Percentiles rank a stretch among this genome's conserved stretches.
phyloP scores from a whole-genome alignment of 2,113 vertebrate species.

The Mirounga angustirostris region DNA sequence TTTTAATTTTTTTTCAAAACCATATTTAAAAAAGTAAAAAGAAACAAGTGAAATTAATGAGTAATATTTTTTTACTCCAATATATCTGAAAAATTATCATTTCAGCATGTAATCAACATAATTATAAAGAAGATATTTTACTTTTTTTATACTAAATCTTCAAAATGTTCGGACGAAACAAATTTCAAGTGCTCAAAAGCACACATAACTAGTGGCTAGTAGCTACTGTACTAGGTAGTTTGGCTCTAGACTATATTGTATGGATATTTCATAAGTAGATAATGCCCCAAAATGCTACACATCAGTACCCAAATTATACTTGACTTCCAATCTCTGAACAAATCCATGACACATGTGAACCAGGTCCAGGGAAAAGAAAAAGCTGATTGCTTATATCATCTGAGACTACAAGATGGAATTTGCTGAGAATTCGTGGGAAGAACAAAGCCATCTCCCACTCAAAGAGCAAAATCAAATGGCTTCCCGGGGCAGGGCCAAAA shows the following conservation, averaged over 20 bases:
- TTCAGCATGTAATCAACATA: neutral
- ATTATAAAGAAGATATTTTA: neutral
- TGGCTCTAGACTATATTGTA: neutral
- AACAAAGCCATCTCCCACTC: neutral
- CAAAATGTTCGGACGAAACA: neutral
- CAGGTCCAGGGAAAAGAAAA: neutral
- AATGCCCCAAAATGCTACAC: neutral
- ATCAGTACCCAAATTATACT: neutral
- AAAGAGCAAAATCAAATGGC: neutral
- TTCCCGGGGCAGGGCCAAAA: neutral
- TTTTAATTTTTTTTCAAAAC: neutral
- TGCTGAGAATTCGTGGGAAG: neutral
- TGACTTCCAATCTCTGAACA: neutral
- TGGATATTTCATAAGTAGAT: neutral
- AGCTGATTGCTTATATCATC: neutral
- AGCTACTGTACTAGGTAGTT: neutral
- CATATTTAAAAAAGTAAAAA: neutral
- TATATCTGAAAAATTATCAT: neutral
- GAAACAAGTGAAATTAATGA: neutral
- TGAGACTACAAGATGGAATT: neutral
- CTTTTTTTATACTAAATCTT: conserved; percentile 24
- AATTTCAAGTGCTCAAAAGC: neutral
- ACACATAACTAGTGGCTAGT: neutral
- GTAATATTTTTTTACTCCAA: neutral
- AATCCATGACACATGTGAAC: neutral